Base-by-base conservation (phyloP, 2,797 vertebrate genomes). In the Numenius phaeopus region DNA sequence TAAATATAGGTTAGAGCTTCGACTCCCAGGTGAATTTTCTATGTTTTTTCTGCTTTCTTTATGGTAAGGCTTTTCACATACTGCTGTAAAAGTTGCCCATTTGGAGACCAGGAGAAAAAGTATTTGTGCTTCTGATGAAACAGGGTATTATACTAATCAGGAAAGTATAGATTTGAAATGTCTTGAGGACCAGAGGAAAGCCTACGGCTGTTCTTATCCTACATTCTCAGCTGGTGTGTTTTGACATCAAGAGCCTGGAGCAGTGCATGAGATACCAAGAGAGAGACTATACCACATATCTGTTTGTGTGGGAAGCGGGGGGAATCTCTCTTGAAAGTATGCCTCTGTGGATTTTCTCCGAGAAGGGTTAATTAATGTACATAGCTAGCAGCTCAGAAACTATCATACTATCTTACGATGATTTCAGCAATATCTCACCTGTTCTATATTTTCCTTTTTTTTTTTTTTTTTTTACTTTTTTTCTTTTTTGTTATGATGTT, bases 101-200 rank as follows among this genome's bases (percentile, higher is more conserved):
- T 97, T 92, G 65, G 66, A 87, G 52, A 50, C 26, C 37, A 69
- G 34, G 18, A 67, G 9, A 40, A 76, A 39, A 52, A 32, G 47
- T 84, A 79, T 81, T 78, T 89, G 64, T 71, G 85, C 57, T 79
- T 19, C 52, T 96, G 96, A 97, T 90, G 92, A 94, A 97, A 89
- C 47, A 90, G 90, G 24, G 88, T 95, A 96, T 98, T 97, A 97
- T 70, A 80, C 86, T 98, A 97, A 97, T 97, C 96, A 95, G 94
- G 77, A 67, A 96, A 91, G 30, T 86, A 83, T 91, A 93, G 91
- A 94, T 95, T 89, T 90, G 95, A 97, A 97, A 97, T 94, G 88
- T 95, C 55, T 78, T 69, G 76, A 97, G 92, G 95, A 96, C 84
- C 61, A 62, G 55, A 89, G 80, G 66, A 96, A 85, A 90, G 85